Conservation (phyloP, 1,140 invertebrate species). For the Sogatella furcifera region DNA sequence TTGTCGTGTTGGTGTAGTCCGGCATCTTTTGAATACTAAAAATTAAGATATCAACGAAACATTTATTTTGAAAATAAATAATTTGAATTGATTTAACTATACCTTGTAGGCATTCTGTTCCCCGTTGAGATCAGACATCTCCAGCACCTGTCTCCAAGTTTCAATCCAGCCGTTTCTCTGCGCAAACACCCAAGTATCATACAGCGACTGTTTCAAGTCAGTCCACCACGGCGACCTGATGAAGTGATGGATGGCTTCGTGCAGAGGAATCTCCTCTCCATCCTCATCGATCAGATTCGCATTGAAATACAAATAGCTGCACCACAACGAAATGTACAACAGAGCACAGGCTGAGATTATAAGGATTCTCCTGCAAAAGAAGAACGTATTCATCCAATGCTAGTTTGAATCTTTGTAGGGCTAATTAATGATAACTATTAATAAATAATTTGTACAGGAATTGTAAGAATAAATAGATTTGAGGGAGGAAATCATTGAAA, state of each 20-base stretch:
- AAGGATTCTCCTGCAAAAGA: constrained; percentile 32
- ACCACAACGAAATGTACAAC: constrained; percentile 63
- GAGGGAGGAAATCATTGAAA: too few relatives aligned
- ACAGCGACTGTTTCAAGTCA: constrained; percentile 55
- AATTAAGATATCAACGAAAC: too few relatives aligned
- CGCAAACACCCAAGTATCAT: constrained; percentile 62
- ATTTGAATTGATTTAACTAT: not conserved
- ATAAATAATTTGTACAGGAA: too few relatives aligned
- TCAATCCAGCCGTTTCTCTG: constrained; percentile 66
- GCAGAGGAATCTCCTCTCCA: constrained; percentile 75
- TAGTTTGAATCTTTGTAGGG: not conserved
- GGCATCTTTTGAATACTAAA: too few relatives aligned
- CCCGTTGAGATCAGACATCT: constrained; percentile 76
- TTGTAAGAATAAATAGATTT: too few relatives aligned
- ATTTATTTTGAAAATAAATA: too few relatives aligned
- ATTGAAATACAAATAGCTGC: constrained; percentile 79
- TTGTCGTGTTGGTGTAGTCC: too few relatives aligned
- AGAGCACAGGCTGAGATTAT: constrained; percentile 45
- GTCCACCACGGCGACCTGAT: constrained; percentile 73
- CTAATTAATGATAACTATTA: not conserved
- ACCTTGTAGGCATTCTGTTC: constrained; percentile 85
- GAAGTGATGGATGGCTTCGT: constrained; percentile 81
- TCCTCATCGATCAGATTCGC: constrained; percentile 74
- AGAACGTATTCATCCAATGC: not conserved
- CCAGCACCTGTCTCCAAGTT: constrained; percentile 76